Base-by-base conservation (phyloP, 1,140 invertebrate genomes). In the Thaumatotibia leucotreta region DNA sequence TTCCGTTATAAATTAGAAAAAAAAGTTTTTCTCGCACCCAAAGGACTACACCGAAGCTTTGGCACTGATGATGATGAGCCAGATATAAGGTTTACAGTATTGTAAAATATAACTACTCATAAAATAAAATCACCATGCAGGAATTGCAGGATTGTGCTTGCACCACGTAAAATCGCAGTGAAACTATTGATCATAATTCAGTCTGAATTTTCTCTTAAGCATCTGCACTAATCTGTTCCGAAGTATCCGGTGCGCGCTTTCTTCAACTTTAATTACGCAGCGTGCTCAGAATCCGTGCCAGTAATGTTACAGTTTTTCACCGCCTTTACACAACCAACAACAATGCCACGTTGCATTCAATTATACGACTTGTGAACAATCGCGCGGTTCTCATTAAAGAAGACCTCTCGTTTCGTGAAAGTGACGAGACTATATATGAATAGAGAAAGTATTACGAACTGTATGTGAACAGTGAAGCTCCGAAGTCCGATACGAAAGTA, bases 371-470 rank as follows among this genome's bases (percentile, higher is more conserved):
- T 72, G 79, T 69, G 65, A 75, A 80, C 77, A 76, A 82, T 81
- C 77, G 74, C 73, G 74, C 73, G 70, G 72, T 75, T 82, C 79
- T 76, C 79, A 82, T 82, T 77, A 73, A 69, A 76, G n/a, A n/a
- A n/a, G 70, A 72, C 63, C 35, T 64, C 62, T 66, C 64, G n/a
- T n/a, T n/a, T n/a, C n/a, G 82, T 78, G 85, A 88, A 88, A 88
- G 85, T 83, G 80, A 82, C 63, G 80, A 76, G 80, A 78, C 73
- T 79, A 76, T 75, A 32, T 79, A 81, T 85, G 83, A 85, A 84
- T 82, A 84, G 83, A 84, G 85, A 88, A 88, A 88, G 85, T 84
- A 81, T 74, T 45, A 62, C 20, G 63, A 54, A 69, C 74, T 66
- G 50, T 69, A 76, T 82, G 79, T 74, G 82, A 84, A 75, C 74